phyloP scores from a whole-genome alignment of 2,797 vertebrate genomes.

The Kryptolebias ocellatus region DNA sequence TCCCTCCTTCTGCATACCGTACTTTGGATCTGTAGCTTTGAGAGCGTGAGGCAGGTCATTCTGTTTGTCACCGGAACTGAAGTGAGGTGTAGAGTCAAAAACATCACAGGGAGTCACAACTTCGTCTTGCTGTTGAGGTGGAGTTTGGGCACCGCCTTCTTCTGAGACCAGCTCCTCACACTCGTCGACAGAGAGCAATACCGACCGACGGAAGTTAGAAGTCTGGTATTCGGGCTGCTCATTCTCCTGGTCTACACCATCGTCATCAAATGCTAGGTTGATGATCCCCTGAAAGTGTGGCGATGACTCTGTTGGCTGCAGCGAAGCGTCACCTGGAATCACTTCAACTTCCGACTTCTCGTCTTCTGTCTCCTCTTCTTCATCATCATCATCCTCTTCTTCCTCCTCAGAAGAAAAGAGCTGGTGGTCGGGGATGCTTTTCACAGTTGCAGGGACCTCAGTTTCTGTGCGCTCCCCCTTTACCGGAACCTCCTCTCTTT shows the following conservation, averaged over 20 bases:
- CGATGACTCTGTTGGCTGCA: constrained; percentile 71
- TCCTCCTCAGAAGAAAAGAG: constrained; percentile 93
- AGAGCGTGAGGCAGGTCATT: constrained; percentile 22
- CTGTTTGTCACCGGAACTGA: constrained; percentile 63
- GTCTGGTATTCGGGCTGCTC: constrained; percentile 82
- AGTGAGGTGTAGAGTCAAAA: constrained; percentile 78
- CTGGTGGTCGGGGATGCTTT: constrained; percentile 86
- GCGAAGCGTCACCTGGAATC: constrained; percentile 72
- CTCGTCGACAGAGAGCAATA: constrained; percentile 96
- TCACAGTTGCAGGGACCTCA: constrained; percentile 75
- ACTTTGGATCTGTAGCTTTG: constrained; percentile 15
- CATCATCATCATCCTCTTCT: constrained; percentile 92
- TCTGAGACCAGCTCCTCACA: constrained; percentile 96
- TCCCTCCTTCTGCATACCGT: constrained; percentile 26
- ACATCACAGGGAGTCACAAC: constrained; percentile 86
- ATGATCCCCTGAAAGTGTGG: constrained; percentile 92
- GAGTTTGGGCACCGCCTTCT: constrained; percentile 85
- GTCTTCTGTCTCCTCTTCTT: constrained; percentile 95
- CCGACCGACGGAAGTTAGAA: constrained; percentile 90
- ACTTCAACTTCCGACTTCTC: constrained; percentile 95
- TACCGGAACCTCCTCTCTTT: constrained; percentile 68
- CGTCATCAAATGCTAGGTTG: constrained; percentile 96
- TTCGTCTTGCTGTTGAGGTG: constrained; percentile 68
- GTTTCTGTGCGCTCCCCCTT: constrained; percentile 74
- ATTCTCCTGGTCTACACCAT: constrained; percentile 86